Evolutionary conservation across 2,888 invertebrate genomes (phyloP).

Genomic region (Xanthorhoe spadicearia): DNA sequence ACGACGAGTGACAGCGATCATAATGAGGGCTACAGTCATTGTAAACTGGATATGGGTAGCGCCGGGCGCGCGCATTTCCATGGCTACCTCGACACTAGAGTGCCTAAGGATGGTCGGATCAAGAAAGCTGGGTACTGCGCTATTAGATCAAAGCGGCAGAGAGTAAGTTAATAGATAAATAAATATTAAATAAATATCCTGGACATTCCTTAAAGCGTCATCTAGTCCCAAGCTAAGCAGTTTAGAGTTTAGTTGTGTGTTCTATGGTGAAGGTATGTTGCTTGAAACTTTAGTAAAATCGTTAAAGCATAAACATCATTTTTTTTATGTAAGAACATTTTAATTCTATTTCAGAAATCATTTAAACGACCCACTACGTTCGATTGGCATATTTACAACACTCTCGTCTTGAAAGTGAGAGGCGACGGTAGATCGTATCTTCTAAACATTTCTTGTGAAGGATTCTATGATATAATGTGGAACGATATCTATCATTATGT

Average conservation of each 20-base stretch:
- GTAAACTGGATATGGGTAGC: conserved; percentile 87
- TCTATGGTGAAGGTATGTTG: too few relatives aligned
- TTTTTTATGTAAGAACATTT: too few relatives aligned
- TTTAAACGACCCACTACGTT: conserved; percentile 89
- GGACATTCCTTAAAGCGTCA: too few relatives aligned
- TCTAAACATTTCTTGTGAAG: conserved; percentile 90
- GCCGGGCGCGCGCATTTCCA: conserved; percentile 89
- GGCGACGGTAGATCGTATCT: conserved; percentile 98
- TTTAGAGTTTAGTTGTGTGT: too few relatives aligned
- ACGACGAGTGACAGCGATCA: conserved; percentile 92
- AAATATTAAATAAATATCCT: too few relatives aligned
- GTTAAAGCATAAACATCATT: too few relatives aligned
- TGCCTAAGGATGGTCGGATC: conserved; percentile 92
- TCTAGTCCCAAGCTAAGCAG: too few relatives aligned
- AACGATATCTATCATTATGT: conserved; percentile 94
- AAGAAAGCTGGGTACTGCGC: conserved; percentile 93
- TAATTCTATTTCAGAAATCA: conserved; percentile 86
- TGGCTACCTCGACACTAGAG: conserved; percentile 87
- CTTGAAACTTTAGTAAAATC: too few relatives aligned
- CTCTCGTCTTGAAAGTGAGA: conserved; percentile 89
- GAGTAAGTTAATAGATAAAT: conserved; percentile 79
- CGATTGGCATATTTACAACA: conserved; percentile 92
- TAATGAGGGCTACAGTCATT: conserved; percentile 92
- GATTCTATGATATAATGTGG: conserved; percentile 93
- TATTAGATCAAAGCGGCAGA: conserved; percentile 87